Conservation (phyloP, 2,113 vertebrate genomes). For the Atherinomorus stipes region DNA sequence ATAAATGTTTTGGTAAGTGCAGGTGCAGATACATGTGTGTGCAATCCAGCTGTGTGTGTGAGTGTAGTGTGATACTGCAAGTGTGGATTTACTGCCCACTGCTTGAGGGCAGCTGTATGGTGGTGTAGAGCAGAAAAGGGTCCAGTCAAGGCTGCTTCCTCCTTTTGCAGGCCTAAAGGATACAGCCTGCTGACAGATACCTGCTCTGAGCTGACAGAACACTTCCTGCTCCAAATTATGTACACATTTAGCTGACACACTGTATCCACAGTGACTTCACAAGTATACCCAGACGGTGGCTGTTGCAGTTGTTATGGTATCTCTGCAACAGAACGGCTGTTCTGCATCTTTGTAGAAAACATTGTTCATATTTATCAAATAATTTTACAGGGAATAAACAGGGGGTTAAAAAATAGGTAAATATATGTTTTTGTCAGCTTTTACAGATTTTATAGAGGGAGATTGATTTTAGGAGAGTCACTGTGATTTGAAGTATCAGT, state of each 20-base stretch:
- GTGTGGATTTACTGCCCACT: conserved; percentile 68
- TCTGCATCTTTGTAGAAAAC: not conserved
- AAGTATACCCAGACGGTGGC: conserved; percentile 16
- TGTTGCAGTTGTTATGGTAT: conserved; percentile 17
- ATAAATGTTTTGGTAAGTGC: conserved; percentile 37
- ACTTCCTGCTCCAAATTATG: conserved; percentile 67
- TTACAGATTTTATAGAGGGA: too few species aligned
- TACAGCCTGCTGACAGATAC: conserved; percentile 76
- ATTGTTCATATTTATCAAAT: too few species aligned
- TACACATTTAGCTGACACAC: conserved; percentile 56
- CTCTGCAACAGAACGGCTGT: conserved; percentile 7
- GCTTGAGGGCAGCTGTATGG: conserved; percentile 67
- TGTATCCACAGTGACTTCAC: conserved; percentile 43
- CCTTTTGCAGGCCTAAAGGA: conserved; percentile 67
- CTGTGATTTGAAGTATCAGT: too few species aligned
- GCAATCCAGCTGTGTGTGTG: conserved; percentile 27
- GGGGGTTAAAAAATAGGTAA: too few species aligned
- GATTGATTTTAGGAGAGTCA: too few species aligned
- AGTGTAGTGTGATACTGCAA: conserved; percentile 40
- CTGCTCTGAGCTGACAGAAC: conserved; percentile 73
- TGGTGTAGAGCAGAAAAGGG: conserved; percentile 50
- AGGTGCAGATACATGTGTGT: conserved; percentile 57
- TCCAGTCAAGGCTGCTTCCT: conserved; percentile 77
- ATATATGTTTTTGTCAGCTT: too few species aligned
- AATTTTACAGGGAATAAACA: too few species aligned